These are phyloP conservation scores for Tiaroga cobitis DNA, from an alignment of 2,797 vertebrate genomes.

Conservation along the genomic window DNA sequence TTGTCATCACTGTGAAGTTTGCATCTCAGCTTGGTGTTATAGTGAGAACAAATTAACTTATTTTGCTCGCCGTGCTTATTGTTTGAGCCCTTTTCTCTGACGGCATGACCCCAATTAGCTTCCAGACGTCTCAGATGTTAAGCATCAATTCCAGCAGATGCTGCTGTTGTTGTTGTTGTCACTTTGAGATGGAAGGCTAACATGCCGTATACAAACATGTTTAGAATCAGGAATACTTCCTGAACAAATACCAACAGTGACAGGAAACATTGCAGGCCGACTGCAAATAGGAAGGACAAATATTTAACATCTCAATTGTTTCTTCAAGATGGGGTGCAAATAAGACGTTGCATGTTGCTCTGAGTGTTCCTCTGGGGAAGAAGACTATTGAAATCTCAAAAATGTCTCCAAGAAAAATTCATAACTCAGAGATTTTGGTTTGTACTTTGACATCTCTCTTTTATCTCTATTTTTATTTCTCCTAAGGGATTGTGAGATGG, in stretches of 20 bases:
- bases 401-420: not conserved
- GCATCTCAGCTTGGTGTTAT: not conserved
- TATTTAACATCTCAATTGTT: not conserved
- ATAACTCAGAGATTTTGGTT: constrained; percentile 8
- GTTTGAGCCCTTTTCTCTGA: not conserved
- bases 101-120: constrained; percentile 9
- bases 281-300: not conserved
- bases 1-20: not conserved
- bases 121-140: constrained; percentile 3
- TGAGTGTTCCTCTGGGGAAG: not conserved
- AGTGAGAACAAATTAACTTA: constrained; percentile 1
- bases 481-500: not conserved
- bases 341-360: not conserved
- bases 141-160: not conserved
- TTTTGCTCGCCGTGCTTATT: not conserved
- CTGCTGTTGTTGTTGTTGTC: not conserved
- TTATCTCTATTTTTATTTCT: not conserved
- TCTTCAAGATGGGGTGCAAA: constrained; percentile 2
- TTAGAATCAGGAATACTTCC: constrained; percentile 2
- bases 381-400: not conserved
- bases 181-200: not conserved
- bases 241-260: constrained; percentile 5
- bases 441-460: not conserved
- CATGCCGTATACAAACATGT: not conserved
- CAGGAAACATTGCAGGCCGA: not conserved